Evolutionary conservation across 2,113 vertebrate genomes (phyloP), one percentile per base, ranked within the genome.

Genomic region (Climacteris rufus): DNA sequence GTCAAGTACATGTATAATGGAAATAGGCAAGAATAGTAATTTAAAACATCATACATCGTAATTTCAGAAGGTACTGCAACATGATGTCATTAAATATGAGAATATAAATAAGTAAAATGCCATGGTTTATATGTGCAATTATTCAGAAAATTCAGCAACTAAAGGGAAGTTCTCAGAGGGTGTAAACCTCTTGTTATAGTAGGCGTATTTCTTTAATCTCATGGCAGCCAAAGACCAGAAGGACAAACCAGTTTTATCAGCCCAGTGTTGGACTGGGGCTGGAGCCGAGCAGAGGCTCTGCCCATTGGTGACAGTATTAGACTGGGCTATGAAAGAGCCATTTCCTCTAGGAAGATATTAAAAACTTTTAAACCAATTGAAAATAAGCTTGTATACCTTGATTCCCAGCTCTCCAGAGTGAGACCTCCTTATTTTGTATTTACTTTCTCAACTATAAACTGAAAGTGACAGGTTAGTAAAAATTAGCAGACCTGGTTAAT

Each of bases 51-150:
- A 54, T 93, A 92, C 72, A 94, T 97, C 75, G 92, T 93, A 35
- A 80, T 96, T 96, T 69, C 69, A 91, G 93, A 91, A 95, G 83
- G 93, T 96, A 39, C 68, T 76, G 71, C 66, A 37, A 78, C 25
- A 52, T 49, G 93, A 42, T 95, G 83, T 93, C 52, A 94, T 95
- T 97, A 96, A 97, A 92, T 92, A 83, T 45, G 69, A 61, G 76
- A 76, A 89, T 57, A 94, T 56, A 97, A 96, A 96, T 94, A 95
- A 96, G 61, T 57, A 79, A 95, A 97, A 21, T 85, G 15, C 39
- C 39, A 92, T 87, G 66, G 79, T 91, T 97, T 97, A 74, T 95
- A 91, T 78, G 84, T 94, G 66, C 65, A 96, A 91, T 95, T 95
- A 96, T 93, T 94, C 66, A 94, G 54, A 87, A 94, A 94, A 91